Evolutionary conservation across 2,797 vertebrate genomes (phyloP), one percentile per base, ranked within the genome.

Genomic region (Spondyliosoma cantharus): DNA sequence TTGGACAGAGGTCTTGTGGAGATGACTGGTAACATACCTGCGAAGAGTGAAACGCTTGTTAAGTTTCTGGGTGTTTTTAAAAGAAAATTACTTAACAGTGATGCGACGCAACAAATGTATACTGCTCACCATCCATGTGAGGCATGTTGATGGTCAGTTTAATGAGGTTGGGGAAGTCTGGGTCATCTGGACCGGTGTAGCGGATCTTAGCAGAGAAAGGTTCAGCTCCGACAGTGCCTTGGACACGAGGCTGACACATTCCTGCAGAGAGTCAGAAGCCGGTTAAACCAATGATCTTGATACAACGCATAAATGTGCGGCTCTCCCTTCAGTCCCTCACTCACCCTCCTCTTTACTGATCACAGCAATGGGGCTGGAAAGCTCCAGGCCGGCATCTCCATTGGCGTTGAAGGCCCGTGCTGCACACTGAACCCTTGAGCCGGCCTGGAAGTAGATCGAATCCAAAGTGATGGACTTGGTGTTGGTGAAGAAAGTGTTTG

Each of bases 11-110:
- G 93, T 76, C 90, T 84, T 0, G 95, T 96, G 82, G 96, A 96
- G 89, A 96, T 95, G 76, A 96, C 95, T 0, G 96, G 96, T 49
- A 97, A 81, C 96, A 97, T 97, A 71, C 96, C 95, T 96, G 89
- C 59, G 19, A 42, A 75, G 24, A 50, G 52, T 60, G 11, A 48
- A 73, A 25, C 32, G 16, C 17, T 7, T 65, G 22, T 20, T 79
- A 3, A 46, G 15, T 20, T 46, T 60, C 20, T 29, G 3, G 3
- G 3, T 37, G 12, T 61, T n/a, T n/a, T n/a, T n/a, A n/a, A n/a
- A n/a, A n/a, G n/a, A n/a, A n/a, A n/a, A n/a, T n/a, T n/a, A n/a
- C n/a, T n/a, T 2, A 60, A 56, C 3, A 58, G 17, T 61, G 13
- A 73, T 24, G 20, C 11, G 37, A 37, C 2, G 37, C 2, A 37